Percentiles rank a stretch among this genome's conserved stretches.
phyloP scores from a whole-genome alignment of 2,888 invertebrate genomes.

The Seladonia tumulorum region DNA sequence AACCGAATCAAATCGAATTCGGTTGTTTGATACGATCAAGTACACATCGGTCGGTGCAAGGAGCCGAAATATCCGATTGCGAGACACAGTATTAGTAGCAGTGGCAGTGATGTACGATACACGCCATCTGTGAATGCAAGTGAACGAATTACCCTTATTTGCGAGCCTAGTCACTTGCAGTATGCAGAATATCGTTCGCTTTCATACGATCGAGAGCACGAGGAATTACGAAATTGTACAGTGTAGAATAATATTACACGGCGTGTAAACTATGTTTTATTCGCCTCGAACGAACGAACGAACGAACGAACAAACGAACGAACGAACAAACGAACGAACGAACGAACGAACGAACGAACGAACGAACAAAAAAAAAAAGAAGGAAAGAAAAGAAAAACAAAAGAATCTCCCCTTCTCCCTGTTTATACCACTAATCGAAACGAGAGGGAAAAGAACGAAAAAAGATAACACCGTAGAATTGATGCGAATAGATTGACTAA shows the following conservation, averaged over 20 bases:
- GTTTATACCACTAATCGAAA: conserved; percentile 39
- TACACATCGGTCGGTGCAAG: not conserved
- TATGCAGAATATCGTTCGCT: conserved; percentile 37
- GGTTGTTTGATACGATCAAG: not conserved
- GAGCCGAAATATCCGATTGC: not conserved
- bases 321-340: conserved; percentile 27
- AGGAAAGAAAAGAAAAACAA: not conserved
- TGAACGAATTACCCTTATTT: conserved; percentile 27
- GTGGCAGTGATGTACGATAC: conserved; percentile 17
- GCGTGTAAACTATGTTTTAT: conserved; percentile 46
- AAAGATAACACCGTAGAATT: conserved; percentile 40
- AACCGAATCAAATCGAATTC: not conserved
- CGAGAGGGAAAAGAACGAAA: not conserved
- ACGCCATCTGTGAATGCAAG: conserved; percentile 17
- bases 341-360: not conserved
- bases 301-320: no score
- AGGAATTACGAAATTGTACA: conserved; percentile 61
- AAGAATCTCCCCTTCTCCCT: conserved; percentile 38
- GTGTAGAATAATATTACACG: conserved; percentile 65
- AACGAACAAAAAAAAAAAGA: no score
- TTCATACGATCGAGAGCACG: conserved; percentile 13
- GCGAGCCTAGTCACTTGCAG: conserved; percentile 41
- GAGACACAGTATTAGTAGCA: conserved; percentile 21
- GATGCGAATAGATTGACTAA: conserved; percentile 63
- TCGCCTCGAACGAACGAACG: conserved; percentile 40